Conservation (phyloP, 2,113 vertebrate species). For the Phrynosoma blainvillii region DNA sequence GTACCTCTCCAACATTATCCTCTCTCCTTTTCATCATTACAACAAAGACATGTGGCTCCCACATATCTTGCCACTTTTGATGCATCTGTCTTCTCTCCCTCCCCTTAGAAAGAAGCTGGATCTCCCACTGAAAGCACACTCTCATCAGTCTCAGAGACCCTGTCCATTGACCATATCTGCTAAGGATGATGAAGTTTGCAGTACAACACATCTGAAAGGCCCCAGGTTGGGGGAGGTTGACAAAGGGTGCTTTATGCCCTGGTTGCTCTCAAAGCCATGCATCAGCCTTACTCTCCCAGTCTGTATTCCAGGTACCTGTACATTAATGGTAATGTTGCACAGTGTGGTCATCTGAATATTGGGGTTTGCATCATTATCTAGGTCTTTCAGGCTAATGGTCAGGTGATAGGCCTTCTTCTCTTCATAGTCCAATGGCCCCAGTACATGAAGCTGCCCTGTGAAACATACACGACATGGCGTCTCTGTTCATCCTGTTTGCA, state of each 20-base stretch:
- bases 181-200: neutral
- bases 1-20: no score
- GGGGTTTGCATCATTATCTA: slow-evolving; percentile 61
- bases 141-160: neutral
- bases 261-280: neutral
- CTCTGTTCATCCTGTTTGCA: neutral
- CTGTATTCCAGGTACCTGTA: slow-evolving; percentile 71
- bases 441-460: slow-evolving; percentile 62
- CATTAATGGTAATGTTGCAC: slow-evolving; percentile 64
- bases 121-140: no score
- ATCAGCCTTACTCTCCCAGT: no score
- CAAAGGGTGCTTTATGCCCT: accelerated
- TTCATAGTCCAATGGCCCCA: slow-evolving; percentile 69
- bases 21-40: no score
- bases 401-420: slow-evolving; percentile 57
- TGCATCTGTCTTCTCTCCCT: no score
- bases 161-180: neutral
- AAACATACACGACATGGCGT: neutral
- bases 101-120: no score
- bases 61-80: no score
- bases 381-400: slow-evolving; percentile 68
- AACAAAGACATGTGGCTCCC: no score
- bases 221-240: neutral
- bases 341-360: slow-evolving; percentile 33
- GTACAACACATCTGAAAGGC: neutral